Evolutionary conservation across 2,113 vertebrate genomes (phyloP), one percentile per base, ranked within the genome.

Genomic region (Callaeas wilsoni): DNA sequence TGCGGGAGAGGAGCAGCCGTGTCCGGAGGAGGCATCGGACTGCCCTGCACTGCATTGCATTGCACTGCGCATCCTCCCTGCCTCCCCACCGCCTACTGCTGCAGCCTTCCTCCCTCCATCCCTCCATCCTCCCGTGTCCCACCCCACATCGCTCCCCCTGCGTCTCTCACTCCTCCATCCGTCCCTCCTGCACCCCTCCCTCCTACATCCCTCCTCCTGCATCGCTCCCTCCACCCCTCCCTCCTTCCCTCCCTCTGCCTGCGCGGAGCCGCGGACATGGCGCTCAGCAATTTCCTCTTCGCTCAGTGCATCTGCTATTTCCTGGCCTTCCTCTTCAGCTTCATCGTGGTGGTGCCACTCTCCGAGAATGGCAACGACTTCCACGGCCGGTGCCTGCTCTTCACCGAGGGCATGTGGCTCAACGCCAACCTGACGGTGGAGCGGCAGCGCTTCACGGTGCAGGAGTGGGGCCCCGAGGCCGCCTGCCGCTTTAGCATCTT

Each of bases 361-460:
- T 98, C 99, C 3, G 99, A 99, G 97, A 99, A 99, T 95, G 98
- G 98, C 92, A 98, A 98, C 52, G 99, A 99, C 93, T 99, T 99
- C 97, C 98, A 98, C 13, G 99, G 99, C 70, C 99, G 98, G 97
- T 99, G 99, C 90, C 97, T 99, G 96, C 99, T 99, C 62, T 99
- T 99, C 98, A 98, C 99, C 11, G 98, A 99, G 77, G 99, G 99
- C 50, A 98, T 99, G 98, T 99, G 99, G 99, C 99, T 99, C 87
- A 99, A 99, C 74, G 99, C 99, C 98, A 99, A 99, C 98, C 98
- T 99, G 97, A 99, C 99, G 1, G 98, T 99, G 98, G 99, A 98
- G 80, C 98, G 98, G 96, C 98, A 99, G 97, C 99, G 99, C 96
- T 99, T 99, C 98, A 98, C 99, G 7, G 99, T 99, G 97, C 99